Base-by-base conservation (phyloP, 2,888 invertebrate genomes). In the Tanypteryx hageni region DNA sequence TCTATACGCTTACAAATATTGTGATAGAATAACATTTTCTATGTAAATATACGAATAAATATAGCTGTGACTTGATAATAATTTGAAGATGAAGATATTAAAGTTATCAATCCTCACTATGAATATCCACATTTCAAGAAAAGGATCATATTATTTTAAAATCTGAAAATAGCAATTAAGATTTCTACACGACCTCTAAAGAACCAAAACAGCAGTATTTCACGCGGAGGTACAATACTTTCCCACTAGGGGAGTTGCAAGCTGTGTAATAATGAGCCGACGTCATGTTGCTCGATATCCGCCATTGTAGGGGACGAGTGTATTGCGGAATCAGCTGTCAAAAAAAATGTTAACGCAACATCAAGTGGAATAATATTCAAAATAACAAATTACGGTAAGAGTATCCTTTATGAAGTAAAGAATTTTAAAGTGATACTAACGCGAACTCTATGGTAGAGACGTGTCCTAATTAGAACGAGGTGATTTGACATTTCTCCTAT, bases 231-330 rank as follows among this genome's bases (percentile, higher is more conserved):
- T 89, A 44, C 89, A 16, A 64, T 31, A 44, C 31, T n/a, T 64
- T 89, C 44, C 89, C 89, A 64, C 44, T 89, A 44, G 89, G 3
- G 64, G 89, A 44, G 89, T 64, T n/a, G 58, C 44, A 44, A 89
- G 44, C 64, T 61, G 64, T 64, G 89, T 3, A 89, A 89, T 89
- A 89, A 89, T 89, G 89, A 89, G 92, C 82, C 92, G 64, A 92
- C 92, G 92, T 92, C 92, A 92, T 92, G 92, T 84, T 83, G 92
- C 92, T 92, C 92, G 92, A 92, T 92, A 92, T 92, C 92, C 92
- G 92, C 92, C 92, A 92, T 92, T 92, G 84, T 84, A 92, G 92
- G 82, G 56, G 82, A 84, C 64, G 27, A 64, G 92, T 83, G 92
- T 59, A 83, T 92, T 64, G 76, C 61, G 82, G 92, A 64, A 92